Percentiles rank a stretch among this genome's conserved stretches.
These are phyloP conservation scores for Anguilla obscura DNA, from an alignment of 2,797 vertebrate species.

Conservation along the genomic window DNA sequence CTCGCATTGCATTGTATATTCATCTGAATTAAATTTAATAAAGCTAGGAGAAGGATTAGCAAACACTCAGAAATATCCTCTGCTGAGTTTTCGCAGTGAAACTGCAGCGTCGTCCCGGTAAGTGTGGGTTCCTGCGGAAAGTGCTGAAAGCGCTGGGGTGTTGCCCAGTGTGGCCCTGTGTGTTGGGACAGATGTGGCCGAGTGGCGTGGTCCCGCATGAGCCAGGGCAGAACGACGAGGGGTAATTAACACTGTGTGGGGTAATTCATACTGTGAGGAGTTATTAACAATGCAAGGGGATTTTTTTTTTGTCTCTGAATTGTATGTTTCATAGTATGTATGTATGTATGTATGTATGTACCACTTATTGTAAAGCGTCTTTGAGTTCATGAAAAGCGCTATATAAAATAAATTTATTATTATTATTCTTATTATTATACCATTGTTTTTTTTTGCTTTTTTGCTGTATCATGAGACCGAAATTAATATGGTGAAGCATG, in stretches of 20 bases:
- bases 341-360: too few relatives aligned
- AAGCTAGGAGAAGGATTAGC: neutral
- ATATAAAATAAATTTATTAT: too few relatives aligned
- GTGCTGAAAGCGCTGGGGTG: neutral
- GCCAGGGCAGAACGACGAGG: neutral
- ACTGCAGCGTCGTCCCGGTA: neutral
- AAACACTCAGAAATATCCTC: neutral
- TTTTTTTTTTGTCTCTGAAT: too few relatives aligned
- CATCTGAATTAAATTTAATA: neutral
- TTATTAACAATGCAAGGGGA: too few relatives aligned
- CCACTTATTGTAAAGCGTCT: too few relatives aligned
- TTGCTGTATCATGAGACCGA: neutral
- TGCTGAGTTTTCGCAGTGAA: neutral
- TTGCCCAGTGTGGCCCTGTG: neutral
- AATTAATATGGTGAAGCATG: neutral
- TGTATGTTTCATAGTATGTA: too few relatives aligned
- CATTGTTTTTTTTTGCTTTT: neutral
- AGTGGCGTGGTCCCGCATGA: neutral
- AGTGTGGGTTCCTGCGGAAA: neutral
- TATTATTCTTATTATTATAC: too few relatives aligned
- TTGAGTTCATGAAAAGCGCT: too few relatives aligned
- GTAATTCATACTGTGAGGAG: too few relatives aligned
- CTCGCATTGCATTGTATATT: neutral
- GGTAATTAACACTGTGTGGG: too few relatives aligned
- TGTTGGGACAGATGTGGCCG: constrained; percentile 23